phyloP scores from a whole-genome alignment of 2,888 invertebrate genomes.

The Antheraea yamamai region DNA sequence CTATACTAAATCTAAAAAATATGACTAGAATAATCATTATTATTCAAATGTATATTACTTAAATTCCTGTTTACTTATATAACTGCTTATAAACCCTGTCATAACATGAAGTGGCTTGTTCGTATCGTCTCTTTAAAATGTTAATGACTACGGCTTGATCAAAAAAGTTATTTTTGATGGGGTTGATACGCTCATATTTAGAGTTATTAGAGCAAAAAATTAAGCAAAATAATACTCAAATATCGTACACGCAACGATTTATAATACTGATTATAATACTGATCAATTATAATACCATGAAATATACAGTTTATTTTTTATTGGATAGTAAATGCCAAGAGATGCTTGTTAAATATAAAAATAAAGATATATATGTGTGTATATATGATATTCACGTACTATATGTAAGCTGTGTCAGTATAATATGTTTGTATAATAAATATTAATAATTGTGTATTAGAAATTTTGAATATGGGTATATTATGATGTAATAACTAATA shows the following conservation, averaged over 20 bases:
- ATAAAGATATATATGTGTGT: constrained; percentile 2
- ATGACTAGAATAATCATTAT: too few relatives aligned
- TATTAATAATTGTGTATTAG: constrained; percentile 4
- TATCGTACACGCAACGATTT: background rate
- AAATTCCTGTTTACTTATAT: too few relatives aligned
- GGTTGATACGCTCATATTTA: too few relatives aligned
- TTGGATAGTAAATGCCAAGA: background rate
- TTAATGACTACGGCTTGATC: too few relatives aligned
- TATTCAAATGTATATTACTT: too few relatives aligned
- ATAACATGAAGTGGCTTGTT: too few relatives aligned
- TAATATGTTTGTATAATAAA: constrained; percentile 3
- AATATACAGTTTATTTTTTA: background rate
- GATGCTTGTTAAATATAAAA: background rate
- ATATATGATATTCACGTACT: constrained; percentile 1
- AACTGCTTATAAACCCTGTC: too few relatives aligned
- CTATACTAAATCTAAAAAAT: too few relatives aligned
- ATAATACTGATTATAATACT: too few relatives aligned
- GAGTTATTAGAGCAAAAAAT: background rate
- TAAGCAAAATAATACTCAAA: background rate
- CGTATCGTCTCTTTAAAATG: too few relatives aligned
- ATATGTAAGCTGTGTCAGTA: background rate
- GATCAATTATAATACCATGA: background rate
- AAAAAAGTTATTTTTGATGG: too few relatives aligned
- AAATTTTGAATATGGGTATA: background rate
- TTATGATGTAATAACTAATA: constrained; percentile 7